Evolutionary conservation across 2,113 vertebrate genomes (phyloP).

Genomic region (Phainopepla nitens): DNA sequence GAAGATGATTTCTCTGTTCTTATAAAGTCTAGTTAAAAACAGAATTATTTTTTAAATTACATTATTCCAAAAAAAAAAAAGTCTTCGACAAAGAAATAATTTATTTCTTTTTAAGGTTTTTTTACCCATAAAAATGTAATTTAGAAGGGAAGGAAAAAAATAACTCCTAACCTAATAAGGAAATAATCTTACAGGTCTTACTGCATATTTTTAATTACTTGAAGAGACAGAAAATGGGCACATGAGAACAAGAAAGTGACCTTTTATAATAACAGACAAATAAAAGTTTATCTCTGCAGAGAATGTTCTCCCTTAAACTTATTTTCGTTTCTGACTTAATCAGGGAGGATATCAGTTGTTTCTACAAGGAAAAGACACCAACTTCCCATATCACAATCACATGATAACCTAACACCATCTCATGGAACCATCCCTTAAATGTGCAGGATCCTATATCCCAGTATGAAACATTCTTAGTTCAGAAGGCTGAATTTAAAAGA

Average conservation of each 20-base stretch:
- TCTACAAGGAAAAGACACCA: background rate
- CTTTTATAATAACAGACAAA: background rate
- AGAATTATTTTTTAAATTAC: background rate
- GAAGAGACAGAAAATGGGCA: background rate
- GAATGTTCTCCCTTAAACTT: background rate
- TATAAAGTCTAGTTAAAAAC: background rate
- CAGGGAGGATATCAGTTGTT: background rate
- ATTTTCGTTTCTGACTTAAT: background rate
- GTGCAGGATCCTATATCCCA: background rate
- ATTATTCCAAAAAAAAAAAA: background rate
- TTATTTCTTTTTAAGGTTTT: background rate
- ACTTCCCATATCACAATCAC: background rate
- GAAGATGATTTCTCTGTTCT: background rate
- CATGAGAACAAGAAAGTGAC: background rate
- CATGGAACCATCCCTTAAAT: background rate
- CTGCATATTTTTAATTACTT: background rate
- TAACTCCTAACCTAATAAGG: background rate
- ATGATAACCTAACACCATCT: background rate
- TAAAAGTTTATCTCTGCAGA: background rate
- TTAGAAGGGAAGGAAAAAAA: background rate
- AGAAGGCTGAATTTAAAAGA: background rate
- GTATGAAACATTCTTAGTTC: background rate
- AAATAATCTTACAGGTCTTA: background rate
- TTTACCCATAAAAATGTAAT: background rate
- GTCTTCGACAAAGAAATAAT: too few species aligned